These are phyloP conservation scores for Macrosoma leucophasiata DNA, from an alignment of 2,888 invertebrate species.

Conservation along the genomic window DNA sequence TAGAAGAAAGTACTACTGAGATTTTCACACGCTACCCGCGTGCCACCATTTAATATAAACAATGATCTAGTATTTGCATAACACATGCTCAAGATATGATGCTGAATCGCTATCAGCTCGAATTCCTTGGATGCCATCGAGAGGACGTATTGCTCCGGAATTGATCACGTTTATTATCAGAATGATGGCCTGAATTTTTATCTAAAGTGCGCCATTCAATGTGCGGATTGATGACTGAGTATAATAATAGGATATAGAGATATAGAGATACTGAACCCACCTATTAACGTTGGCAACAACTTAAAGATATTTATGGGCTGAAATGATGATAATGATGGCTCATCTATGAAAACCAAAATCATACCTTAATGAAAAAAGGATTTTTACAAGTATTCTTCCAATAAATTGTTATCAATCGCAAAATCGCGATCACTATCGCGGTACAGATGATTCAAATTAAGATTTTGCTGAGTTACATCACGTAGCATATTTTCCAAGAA, in stretches of 20 bases:
- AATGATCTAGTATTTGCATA: constrained; percentile 41
- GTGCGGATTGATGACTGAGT: no score
- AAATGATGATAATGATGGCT: no score
- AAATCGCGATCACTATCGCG: constrained; percentile 19
- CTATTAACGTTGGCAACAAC: no score
- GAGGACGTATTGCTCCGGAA: constrained; percentile 27
- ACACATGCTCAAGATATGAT: constrained; percentile 49
- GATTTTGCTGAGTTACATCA: constrained; percentile 57
- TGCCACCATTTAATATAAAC: constrained; percentile 13
- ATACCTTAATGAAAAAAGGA: no score
- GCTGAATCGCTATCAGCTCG: constrained; percentile 37
- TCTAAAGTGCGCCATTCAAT: constrained; percentile 28
- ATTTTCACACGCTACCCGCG: no score
- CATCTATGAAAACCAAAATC: no score
- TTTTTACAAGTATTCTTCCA: no score
- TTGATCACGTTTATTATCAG: constrained; percentile 34
- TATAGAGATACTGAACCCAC: no score
- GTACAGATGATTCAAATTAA: constrained; percentile 53
- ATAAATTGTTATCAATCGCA: constrained; percentile 6
- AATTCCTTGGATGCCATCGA: constrained; percentile 41
- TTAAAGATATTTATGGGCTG: no score
- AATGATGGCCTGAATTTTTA: constrained; percentile 30
- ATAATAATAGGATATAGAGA: constrained; percentile 1
- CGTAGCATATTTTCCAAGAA: constrained; percentile 62
- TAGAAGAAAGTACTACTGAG: no score